These are phyloP conservation scores for Spilogale gracilis DNA, from an alignment of 2,113 vertebrate species.

Conservation along the genomic window DNA sequence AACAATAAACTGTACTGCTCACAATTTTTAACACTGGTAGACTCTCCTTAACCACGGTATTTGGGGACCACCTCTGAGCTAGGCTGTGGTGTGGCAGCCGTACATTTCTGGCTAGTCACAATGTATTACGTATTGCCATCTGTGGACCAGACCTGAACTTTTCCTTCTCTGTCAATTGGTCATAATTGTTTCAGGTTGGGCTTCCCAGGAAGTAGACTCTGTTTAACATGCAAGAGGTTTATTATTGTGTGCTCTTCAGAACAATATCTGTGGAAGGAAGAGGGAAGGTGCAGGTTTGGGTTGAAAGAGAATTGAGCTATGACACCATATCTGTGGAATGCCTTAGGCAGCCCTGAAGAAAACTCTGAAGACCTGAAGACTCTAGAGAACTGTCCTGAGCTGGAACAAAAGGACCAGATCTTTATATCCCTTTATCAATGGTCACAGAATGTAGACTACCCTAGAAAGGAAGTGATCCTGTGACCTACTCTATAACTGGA, in stretches of 20 bases:
- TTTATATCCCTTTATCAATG: not conserved
- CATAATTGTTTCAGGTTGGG: not conserved
- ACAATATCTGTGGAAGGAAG: not conserved
- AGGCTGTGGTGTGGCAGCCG: not conserved
- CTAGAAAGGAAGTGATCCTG: not conserved
- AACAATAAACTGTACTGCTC: not conserved
- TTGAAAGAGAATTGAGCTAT: not conserved
- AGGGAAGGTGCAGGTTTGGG: not conserved
- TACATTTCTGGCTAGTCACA: not conserved
- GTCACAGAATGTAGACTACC: not conserved
- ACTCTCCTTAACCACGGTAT: not conserved
- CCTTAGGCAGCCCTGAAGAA: not conserved
- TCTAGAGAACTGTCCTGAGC: not conserved
- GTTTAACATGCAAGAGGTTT: not conserved
- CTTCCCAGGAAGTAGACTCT: not conserved
- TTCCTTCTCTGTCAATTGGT: not conserved
- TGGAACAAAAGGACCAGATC: not conserved
- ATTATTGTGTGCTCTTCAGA: not conserved
- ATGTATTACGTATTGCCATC: not conserved
- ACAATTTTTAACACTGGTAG: not conserved
- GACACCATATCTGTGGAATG: not conserved
- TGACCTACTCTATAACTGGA: not conserved
- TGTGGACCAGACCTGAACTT: not conserved
- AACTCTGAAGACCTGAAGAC: not conserved
- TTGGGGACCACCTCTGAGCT: not conserved